These are phyloP conservation scores for Thalassophryne amazonica DNA, from an alignment of 2,797 vertebrate genomes.

Conservation along the genomic window DNA sequence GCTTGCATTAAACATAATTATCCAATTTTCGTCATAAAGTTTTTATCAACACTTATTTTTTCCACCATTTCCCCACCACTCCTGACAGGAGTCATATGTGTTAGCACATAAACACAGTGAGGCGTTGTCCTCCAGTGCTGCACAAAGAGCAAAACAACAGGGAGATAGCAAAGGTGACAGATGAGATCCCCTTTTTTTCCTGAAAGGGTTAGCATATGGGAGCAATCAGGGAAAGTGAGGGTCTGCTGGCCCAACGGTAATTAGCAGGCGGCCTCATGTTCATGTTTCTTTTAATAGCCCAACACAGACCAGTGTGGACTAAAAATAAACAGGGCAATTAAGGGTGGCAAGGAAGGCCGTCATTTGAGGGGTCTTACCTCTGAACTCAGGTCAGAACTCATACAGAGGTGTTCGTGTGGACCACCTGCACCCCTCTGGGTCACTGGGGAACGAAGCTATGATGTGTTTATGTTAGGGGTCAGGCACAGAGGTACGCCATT, in stretches of 20 bases:
- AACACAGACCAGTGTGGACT: constrained; percentile 82
- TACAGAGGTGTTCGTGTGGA: constrained; percentile 69
- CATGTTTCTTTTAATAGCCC: constrained; percentile 89
- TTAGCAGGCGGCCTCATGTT: constrained; percentile 84
- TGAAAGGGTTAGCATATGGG: constrained; percentile 81
- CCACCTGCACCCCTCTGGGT: constrained; percentile 69
- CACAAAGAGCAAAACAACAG: constrained; percentile 23
- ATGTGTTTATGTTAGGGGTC: constrained; percentile 76
- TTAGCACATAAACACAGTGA: not conserved
- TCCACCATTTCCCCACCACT: not conserved
- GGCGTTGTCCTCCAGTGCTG: constrained; percentile 18
- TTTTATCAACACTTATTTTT: not conserved
- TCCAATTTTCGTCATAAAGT: not conserved
- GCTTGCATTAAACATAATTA: not conserved
- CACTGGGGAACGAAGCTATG: constrained; percentile 56
- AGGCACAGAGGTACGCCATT: constrained; percentile 45
- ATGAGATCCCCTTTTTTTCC: constrained; percentile 66
- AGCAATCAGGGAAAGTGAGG: constrained; percentile 80
- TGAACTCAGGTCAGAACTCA: constrained; percentile 74
- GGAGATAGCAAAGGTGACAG: constrained; percentile 74
- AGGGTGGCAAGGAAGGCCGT: constrained; percentile 71
- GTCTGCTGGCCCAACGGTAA: constrained; percentile 81
- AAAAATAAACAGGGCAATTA: constrained; percentile 86
- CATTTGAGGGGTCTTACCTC: constrained; percentile 78
- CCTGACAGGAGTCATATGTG: not conserved